Conservation (phyloP, 2,888 invertebrate species). For the Lypha dubia region DNA sequence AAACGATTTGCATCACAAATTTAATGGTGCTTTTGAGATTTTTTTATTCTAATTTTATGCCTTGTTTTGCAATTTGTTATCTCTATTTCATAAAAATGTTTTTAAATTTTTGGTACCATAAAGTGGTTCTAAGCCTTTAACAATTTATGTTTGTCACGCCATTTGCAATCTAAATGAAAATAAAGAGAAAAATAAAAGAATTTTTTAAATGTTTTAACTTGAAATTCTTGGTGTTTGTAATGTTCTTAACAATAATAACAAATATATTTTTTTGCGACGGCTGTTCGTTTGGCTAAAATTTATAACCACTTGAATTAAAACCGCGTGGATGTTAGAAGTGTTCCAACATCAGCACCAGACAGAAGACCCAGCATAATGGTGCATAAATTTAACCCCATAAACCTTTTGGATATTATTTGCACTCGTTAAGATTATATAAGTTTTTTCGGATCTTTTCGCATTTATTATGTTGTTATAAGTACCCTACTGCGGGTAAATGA, state of each 20-base stretch:
- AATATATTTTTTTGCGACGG: slow-evolving; percentile 26
- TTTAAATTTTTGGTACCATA: slow-evolving; percentile 78
- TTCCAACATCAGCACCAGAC: slow-evolving; percentile 50
- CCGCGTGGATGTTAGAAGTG: slow-evolving; percentile 46
- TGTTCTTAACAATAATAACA: slow-evolving; percentile 42
- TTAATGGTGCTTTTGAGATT: slow-evolving; percentile 42
- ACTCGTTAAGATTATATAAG: slow-evolving; percentile 56
- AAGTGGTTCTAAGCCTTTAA: slow-evolving; percentile 80
- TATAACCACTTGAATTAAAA: slow-evolving; percentile 78
- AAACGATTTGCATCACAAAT: slow-evolving; percentile 38
- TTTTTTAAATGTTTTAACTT: slow-evolving; percentile 65
- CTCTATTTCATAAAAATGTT: slow-evolving; percentile 71
- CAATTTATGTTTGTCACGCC: slow-evolving; percentile 77
- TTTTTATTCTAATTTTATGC: slow-evolving; percentile 55
- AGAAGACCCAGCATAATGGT: slow-evolving; percentile 62
- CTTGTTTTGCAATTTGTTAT: slow-evolving; percentile 45
- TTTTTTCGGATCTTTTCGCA: slow-evolving; percentile 18
- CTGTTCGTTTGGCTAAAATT: slow-evolving; percentile 74
- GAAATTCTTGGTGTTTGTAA: slow-evolving; percentile 62
- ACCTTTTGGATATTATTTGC: slow-evolving; percentile 71
- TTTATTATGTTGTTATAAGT: slow-evolving; percentile 22
- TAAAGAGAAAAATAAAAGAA: slow-evolving; percentile 40
- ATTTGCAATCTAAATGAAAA: slow-evolving; percentile 54
- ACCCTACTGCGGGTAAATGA: slow-evolving; percentile 24
- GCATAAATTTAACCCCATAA: slow-evolving; percentile 71